Evolutionary conservation across 2,113 vertebrate genomes (phyloP).

Genomic region (Gnathonemus longibarbis): DNA sequence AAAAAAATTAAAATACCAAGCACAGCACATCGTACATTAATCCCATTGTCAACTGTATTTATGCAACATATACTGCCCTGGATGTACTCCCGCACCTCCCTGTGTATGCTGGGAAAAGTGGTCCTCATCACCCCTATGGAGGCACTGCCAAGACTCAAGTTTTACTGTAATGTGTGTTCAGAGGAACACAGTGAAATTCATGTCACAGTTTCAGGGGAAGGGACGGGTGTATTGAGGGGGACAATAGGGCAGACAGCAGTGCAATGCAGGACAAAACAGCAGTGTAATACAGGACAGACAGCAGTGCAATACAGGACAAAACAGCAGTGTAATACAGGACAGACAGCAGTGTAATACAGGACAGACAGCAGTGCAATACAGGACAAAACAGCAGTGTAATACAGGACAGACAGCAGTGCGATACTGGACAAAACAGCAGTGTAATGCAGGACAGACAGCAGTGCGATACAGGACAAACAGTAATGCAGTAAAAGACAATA

Average conservation of each 20-base stretch:
- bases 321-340: neutral
- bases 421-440: neutral
- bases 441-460: neutral
- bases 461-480: neutral
- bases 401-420: neutral
- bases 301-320: neutral
- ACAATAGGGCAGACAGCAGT: neutral
- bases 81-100: neutral
- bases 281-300: neutral
- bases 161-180: neutral
- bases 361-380: neutral
- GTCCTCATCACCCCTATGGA: neutral
- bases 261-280: neutral
- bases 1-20: neutral
- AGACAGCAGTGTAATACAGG: neutral
- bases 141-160: neutral
- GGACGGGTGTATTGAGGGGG: neutral
- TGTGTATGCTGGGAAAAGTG: neutral
- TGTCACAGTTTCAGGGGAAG: neutral
- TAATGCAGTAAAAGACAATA: neutral
- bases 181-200: neutral
- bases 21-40: neutral
- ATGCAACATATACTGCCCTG: neutral
- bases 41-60: neutral
- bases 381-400: neutral